Evolutionary conservation across 2,888 invertebrate species (phyloP), one percentile per base, ranked within the genome.

Genomic region (Ethmia dodecea): DNA sequence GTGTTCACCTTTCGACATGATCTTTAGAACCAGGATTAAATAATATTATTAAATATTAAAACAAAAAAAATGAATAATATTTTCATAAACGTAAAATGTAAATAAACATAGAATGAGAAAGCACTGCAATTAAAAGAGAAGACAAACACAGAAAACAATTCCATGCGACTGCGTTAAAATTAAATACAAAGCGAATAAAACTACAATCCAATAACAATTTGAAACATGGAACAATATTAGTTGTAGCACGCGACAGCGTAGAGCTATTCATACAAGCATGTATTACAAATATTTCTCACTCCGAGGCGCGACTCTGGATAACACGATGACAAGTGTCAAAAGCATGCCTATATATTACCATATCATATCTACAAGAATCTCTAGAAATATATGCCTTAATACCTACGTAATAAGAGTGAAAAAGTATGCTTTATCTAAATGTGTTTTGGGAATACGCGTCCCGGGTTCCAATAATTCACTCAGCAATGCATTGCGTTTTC

Each of bases 381-480:
- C 11, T 12, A 26, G 12, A 26, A 12, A 26, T 11, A 12, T 28
- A 26, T 30, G n/a, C 25, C n/a, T 8, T 22, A n/a, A 22, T 22
- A 22, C 8, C 22, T 22, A 3, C 22, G 8, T 11, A 6, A 20
- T 18, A 18, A 30, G 18, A 11, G n/a, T 10, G 11, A 22, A 12
- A 5, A 22, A 1, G 22, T 10, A 12, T 15, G 12, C 8, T 6
- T 12, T 11, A 2, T 13, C 6, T 18, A 6, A 6, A 8, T 13
- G 49, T 49, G 42, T 8, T 3, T 46, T 47, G 44, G 43, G 45
- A 39, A 47, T 49, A 61, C 53, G 55, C 55, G 51, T 58, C 44
- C 50, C 56, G 51, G 59, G 66, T 71, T 72, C 65, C 66, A 67
- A 71, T 72, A 70, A 71, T 68, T 72, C 65, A 68, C 59, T 51